These are phyloP conservation scores for Borostomias antarcticus DNA, from an alignment of 2,797 vertebrate genomes.

Conservation along the genomic window DNA sequence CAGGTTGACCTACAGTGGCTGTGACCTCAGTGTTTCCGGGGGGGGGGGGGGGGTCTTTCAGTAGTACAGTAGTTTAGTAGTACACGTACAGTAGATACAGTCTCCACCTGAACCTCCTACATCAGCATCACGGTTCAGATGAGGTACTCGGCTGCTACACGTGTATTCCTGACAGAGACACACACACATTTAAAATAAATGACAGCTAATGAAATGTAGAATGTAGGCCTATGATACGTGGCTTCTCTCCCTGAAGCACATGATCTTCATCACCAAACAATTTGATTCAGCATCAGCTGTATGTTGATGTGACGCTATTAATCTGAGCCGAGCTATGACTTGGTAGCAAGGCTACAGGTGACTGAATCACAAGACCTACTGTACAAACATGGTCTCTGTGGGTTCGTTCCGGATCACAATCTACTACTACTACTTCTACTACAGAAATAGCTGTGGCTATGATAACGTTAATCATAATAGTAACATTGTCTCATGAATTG, in stretches of 20 bases:
- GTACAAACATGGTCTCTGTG: background rate
- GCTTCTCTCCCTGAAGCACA: background rate
- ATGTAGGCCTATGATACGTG: background rate
- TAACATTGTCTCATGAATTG: background rate
- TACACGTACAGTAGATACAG: background rate
- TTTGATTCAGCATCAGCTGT: background rate
- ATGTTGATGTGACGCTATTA: background rate
- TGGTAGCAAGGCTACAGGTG: slow-evolving; percentile 10
- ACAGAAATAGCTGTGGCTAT: background rate
- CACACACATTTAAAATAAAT: background rate
- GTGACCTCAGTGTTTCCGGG: background rate
- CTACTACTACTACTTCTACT: background rate
- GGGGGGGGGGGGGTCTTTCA: background rate
- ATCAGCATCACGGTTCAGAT: background rate
- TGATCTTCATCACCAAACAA: background rate
- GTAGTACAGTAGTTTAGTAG: background rate
- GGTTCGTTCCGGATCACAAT: background rate
- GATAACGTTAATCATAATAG: background rate
- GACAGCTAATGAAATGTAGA: background rate
- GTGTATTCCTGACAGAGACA: background rate
- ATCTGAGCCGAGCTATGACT: slow-evolving; percentile 24
- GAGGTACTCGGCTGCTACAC: background rate
- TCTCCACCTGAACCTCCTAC: background rate
- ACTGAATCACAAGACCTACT: background rate
- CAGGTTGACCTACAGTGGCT: slow-evolving; percentile 1